These are phyloP conservation scores for Stenodema calcarata DNA, from an alignment of 2,888 invertebrate species.

Conservation along the genomic window DNA sequence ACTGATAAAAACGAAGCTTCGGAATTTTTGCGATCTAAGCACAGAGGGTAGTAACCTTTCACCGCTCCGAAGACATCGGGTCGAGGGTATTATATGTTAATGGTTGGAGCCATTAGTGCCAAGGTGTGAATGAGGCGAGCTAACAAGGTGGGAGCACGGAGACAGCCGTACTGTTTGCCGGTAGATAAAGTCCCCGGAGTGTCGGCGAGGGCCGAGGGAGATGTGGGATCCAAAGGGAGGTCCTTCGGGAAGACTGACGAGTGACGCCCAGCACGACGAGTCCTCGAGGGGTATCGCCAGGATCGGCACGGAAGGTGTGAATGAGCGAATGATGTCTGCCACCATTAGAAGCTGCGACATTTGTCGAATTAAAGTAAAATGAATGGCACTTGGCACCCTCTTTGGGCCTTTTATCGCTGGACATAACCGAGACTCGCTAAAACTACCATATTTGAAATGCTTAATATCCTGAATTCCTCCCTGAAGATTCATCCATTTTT, in stretches of 20 bases:
- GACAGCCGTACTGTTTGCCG: neutral
- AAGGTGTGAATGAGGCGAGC: constrained; percentile 48
- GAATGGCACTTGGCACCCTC: neutral
- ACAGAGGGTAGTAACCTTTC: constrained; percentile 24
- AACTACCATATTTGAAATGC: too few species aligned
- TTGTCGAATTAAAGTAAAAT: neutral
- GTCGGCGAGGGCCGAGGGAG: neutral
- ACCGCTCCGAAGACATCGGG: constrained; percentile 4
- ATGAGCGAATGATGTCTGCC: neutral
- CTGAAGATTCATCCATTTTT: too few species aligned
- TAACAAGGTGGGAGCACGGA: constrained; percentile 49
- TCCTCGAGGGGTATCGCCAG: neutral
- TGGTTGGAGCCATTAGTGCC: constrained; percentile 47
- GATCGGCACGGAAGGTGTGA: neutral
- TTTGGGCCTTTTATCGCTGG: too few species aligned
- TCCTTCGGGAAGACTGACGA: neutral
- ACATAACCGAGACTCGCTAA: too few species aligned
- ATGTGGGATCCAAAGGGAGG: neutral
- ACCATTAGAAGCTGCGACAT: neutral
- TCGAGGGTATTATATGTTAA: constrained; percentile 49
- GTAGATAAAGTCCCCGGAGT: neutral
- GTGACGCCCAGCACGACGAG: neutral
- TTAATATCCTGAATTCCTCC: too few species aligned
- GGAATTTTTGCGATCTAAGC: neutral
- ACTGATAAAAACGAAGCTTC: neutral